Evolutionary conservation across 1,140 invertebrate species (phyloP), one percentile per base, ranked within the genome.

Genomic region (Aphaenogaster rudis): DNA sequence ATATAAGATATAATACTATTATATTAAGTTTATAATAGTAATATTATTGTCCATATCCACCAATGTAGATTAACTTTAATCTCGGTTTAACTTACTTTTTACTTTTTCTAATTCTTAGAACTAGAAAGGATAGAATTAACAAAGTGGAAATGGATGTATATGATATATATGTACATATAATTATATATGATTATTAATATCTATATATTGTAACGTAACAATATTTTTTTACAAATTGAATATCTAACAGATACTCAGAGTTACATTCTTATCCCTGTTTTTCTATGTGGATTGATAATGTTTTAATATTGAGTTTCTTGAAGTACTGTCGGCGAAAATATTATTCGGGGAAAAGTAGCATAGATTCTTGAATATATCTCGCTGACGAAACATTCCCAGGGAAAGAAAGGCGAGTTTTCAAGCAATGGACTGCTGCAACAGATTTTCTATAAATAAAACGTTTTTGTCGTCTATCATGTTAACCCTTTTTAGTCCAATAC

Each of bases 211-310:
- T 54, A 54, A 72, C 69, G 1, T 45, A 45, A 5, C 42, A 45
- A 54, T n/a, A n/a, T 72, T 15, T 36, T n/a, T 54, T 36, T 72
- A 72, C 17, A 72, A 54, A 36, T 36, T 52, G 3, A 21, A 72
- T n/a, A 11, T 76, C 9, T 8, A 15, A 3, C 28, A 57, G 36
- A 76, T 76, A 21, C 21, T 7, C 2, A 28, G 21, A 42, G 3
- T 5, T 57, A 57, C 3, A 59, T 13, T 36, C 17, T 59, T 59
- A 11, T 42, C 3, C 11, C 3, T 42, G 9, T 74, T 21, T 21
- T 21, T 54, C 2, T 77, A 45, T 1, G 3, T 39, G 2, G 4
- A 3, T n/a, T 8, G 28, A 21, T 8, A 13, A 36, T 17, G 13
- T 63, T 33, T 63, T 63, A 63, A 33, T 36, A 63, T 33, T n/a